A percentile compares a stretch with the other conserved stretches of the same genome.
Evolutionary conservation across 2,888 invertebrate genomes (phyloP).

Genomic region (Pogonocherus hispidulus): DNA sequence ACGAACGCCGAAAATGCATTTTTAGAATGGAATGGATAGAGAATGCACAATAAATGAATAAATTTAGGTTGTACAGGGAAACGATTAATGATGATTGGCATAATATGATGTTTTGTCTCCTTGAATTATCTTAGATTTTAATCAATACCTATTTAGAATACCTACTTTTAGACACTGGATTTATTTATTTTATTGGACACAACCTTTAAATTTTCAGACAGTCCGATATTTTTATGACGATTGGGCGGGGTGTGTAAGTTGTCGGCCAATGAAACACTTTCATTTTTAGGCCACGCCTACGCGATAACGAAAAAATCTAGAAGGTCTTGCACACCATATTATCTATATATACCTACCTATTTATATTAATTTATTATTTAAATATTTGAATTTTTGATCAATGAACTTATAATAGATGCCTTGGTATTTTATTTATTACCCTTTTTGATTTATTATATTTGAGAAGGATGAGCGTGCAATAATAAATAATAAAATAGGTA

Average conservation of each 20-base stretch:
- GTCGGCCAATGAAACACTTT: conserved; percentile 1
- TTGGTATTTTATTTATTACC: too few relatives aligned
- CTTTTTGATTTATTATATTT: background rate
- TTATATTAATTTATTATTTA: too few relatives aligned
- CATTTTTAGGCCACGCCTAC: conserved; percentile 7
- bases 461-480: background rate
- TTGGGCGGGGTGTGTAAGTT: background rate
- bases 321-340: background rate
- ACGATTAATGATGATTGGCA: conserved; percentile 9
- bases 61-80: too few relatives aligned
- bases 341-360: too few relatives aligned
- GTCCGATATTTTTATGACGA: background rate
- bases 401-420: background rate
- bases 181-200: too few relatives aligned
- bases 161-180: too few relatives aligned
- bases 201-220: background rate
- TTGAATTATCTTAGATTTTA: conserved; percentile 16
- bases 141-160: too few relatives aligned
- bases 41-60: conserved; percentile 25
- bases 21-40: conserved; percentile 36
- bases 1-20: conserved; percentile 43
- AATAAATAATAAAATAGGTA: too few relatives aligned
- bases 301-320: conserved; percentile 5
- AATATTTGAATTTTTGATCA: too few relatives aligned
- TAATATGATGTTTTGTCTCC: conserved; percentile 6